Evolutionary conservation across 2,888 invertebrate genomes (phyloP).

Genomic region (Nephrocerus scutellatus): DNA sequence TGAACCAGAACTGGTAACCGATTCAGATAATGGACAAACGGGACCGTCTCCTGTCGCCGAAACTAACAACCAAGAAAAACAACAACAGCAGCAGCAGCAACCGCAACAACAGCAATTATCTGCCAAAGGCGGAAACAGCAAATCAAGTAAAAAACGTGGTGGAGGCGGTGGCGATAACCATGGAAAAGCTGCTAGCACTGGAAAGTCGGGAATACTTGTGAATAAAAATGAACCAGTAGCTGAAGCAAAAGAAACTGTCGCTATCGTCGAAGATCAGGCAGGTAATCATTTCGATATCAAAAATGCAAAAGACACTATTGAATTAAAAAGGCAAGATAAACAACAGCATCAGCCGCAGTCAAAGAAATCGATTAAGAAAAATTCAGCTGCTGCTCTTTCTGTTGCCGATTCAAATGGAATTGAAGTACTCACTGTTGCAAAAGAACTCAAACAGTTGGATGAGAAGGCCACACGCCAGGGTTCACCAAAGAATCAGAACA

Average conservation of each 20-base stretch:
- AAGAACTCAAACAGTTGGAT: constrained; percentile 33
- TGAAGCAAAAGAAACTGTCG: constrained; percentile 27
- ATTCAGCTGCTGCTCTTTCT: constrained; percentile 7
- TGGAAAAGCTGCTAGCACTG: constrained; percentile 23
- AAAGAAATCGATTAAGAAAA: constrained; percentile 11
- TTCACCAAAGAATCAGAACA: constrained; percentile 39
- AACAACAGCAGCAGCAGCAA: constrained; percentile 10
- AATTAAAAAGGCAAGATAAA: constrained; percentile 39
- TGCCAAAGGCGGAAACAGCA: constrained; percentile 24
- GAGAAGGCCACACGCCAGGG: constrained; percentile 30
- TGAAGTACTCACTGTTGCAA: constrained; percentile 29
- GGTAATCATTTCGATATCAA: constrained; percentile 70
- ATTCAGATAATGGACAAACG: constrained; percentile 16
- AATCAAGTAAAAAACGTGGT: constrained; percentile 35
- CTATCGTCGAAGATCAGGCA: constrained; percentile 38
- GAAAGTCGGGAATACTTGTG: constrained; percentile 36
- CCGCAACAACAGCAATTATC: constrained; percentile 2
- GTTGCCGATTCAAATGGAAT: constrained; percentile 23
- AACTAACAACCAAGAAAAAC: constrained; percentile 22
- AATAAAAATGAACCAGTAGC: constrained; percentile 40
- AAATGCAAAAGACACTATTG: constrained; percentile 71
- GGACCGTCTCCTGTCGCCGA: constrained; percentile 16
- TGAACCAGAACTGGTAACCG: constrained; percentile 39
- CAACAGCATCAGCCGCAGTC: constrained; percentile 17
- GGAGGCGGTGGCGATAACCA: constrained; percentile 11